phyloP scores from a whole-genome alignment of 2,797 vertebrate species.

The Gastrophryne carolinensis region DNA sequence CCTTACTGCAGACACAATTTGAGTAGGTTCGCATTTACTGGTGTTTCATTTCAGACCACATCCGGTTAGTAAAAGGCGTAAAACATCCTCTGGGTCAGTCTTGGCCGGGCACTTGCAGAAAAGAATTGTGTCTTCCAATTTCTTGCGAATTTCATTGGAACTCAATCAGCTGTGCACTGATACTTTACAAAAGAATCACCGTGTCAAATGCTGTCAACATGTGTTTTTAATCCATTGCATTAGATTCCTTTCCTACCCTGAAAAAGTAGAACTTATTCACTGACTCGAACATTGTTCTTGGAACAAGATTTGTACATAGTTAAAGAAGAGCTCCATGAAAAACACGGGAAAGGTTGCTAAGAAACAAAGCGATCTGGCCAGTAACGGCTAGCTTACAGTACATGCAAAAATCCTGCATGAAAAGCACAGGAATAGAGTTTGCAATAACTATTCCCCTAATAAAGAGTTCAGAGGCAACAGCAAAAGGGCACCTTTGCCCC shows the following conservation, averaged over 20 bases:
- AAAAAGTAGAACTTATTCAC: conserved; percentile 6
- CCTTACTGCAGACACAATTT: not conserved
- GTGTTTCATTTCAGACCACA: not conserved
- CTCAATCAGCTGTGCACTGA: conserved; percentile 11
- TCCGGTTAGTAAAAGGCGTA: not conserved
- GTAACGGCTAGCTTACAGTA: no score
- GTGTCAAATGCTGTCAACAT: conserved; percentile 14
- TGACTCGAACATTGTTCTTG: conserved; percentile 27
- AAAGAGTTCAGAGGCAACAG: no score
- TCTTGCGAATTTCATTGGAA: conserved; percentile 2
- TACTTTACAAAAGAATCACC: conserved; percentile 3
- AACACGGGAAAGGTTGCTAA: no score
- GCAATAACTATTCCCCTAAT: no score
- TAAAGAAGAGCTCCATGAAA: no score
- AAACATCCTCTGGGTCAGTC: conserved; percentile 3
- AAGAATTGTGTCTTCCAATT: conserved; percentile 8
- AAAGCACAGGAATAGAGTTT: not conserved
- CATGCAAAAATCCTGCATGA: no score
- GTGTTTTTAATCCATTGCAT: not conserved
- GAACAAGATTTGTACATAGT: not conserved
- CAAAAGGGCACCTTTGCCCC: no score
- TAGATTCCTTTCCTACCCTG: not conserved
- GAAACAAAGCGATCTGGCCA: no score
- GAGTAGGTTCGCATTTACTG: not conserved
- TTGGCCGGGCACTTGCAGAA: conserved; percentile 7